A percentile compares a stretch with the other conserved stretches of the same genome.
phyloP scores from a whole-genome alignment of 2,113 vertebrate genomes.

The Nothobranchius kuhntae region DNA sequence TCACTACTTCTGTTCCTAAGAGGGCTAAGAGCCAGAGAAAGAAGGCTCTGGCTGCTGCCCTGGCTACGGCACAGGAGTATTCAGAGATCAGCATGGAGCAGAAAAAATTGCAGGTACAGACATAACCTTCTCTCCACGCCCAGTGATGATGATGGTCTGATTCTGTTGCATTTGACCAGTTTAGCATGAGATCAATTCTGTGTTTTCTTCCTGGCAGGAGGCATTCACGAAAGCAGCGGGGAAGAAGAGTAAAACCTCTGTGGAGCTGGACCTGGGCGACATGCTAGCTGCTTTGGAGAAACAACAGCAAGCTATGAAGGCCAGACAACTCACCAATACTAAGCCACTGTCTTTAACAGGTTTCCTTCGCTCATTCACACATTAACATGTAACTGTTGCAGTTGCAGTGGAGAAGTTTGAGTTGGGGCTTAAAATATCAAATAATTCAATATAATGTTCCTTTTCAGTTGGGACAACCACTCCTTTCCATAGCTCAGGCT shows the following conservation, averaged over 20 bases:
- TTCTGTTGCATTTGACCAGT: not conserved
- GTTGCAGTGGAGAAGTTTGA: too few relatives aligned
- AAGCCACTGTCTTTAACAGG: conserved; percentile 92
- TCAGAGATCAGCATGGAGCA: conserved; percentile 99
- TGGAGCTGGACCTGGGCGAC: conserved; percentile 96
- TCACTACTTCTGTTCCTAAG: conserved; percentile 97
- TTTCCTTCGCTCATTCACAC: conserved; percentile 40
- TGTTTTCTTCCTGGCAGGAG: conserved; percentile 79
- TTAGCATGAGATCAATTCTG: conserved; percentile 6
- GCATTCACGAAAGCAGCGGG: conserved; percentile 95
- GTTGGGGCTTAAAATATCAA: not conserved
- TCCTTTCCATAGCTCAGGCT: conserved; percentile 87
- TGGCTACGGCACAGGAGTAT: conserved; percentile 97
- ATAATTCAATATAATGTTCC: not conserved
- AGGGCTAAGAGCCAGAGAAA: conserved; percentile 98
- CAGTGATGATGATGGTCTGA: not conserved
- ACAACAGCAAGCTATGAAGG: conserved; percentile 97
- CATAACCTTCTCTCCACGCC: not conserved
- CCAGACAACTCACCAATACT: conserved; percentile 93
- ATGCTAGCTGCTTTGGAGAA: conserved; percentile 96
- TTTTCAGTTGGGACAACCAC: conserved; percentile 86
- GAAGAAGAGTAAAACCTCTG: conserved; percentile 95
- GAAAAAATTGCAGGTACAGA: conserved; percentile 90
- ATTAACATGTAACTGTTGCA: too few relatives aligned
- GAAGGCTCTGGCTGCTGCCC: conserved; percentile 94